phyloP scores from a whole-genome alignment of 2,113 vertebrate species.

The Perca schrenkii region DNA sequence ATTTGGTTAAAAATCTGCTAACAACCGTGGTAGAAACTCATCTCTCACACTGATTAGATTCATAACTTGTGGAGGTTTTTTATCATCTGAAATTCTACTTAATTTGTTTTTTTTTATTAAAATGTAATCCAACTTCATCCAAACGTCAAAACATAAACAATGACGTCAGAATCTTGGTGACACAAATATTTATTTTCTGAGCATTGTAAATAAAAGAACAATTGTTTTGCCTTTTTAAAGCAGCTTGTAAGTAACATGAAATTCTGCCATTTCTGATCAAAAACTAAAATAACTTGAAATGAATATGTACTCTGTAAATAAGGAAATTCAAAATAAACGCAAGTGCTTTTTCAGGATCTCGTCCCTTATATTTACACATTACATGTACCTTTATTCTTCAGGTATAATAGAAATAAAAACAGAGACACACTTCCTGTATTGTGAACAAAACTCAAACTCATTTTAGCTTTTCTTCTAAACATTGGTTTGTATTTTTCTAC shows the following conservation, averaged over 20 bases:
- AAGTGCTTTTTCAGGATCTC: not conserved
- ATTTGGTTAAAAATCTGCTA: too few relatives aligned
- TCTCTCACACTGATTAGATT: too few relatives aligned
- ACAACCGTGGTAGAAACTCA: too few relatives aligned
- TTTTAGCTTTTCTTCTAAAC: not conserved
- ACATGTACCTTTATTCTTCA: not conserved
- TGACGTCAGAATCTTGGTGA: too few relatives aligned
- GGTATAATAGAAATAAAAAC: not conserved
- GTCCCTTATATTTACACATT: not conserved
- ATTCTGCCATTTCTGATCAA: not conserved
- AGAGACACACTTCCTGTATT: not conserved
- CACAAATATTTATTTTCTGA: too few relatives aligned
- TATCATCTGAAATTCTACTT: too few relatives aligned
- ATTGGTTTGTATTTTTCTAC: not conserved
- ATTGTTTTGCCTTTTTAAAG: too few relatives aligned
- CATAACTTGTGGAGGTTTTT: too few relatives aligned
- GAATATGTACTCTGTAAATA: not conserved
- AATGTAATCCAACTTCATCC: too few relatives aligned
- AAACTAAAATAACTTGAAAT: not conserved
- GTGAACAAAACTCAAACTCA: not conserved
- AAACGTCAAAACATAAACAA: too few relatives aligned
- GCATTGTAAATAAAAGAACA: too few relatives aligned
- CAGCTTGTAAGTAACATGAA: not conserved
- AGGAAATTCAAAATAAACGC: not conserved
- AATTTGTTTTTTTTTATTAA: too few relatives aligned